Evolutionary conservation across 2,797 vertebrate genomes (phyloP), one percentile per base, ranked within the genome.

Genomic region (Tragelaphus oryx): DNA sequence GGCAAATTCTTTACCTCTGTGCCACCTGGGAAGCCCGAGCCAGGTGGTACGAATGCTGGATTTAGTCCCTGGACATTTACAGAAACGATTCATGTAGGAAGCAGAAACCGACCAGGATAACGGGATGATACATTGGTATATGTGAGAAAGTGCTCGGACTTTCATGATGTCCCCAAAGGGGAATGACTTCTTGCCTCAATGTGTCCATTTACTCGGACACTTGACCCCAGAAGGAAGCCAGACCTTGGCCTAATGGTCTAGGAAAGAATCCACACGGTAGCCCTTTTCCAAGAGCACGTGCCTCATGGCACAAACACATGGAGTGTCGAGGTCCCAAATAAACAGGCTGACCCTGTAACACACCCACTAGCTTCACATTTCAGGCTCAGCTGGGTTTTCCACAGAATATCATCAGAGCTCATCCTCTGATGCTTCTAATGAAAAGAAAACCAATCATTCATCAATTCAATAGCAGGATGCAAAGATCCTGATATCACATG

Each of bases 101-200:
- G 71, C 7, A n/a, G 0, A 6, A 33, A 16, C 0, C 3, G 52
- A 24, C 18, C 26, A 2, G 26, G 28, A 5, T 17, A 10, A 6
- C 28, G 0, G 4, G 0, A 5, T 1, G 0, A 7, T 0, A 0
- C 48, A 5, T 0, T 5, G 13, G 7, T 20, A 2, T 20, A 1
- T 12, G 30, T 41, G 22, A 48, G 74, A 82, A 50, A 8, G 3
- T 3, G 60, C 46, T 11, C 33, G 44, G 50, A 28, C 20, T 33
- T 54, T 9, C 60, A 12, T 1, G 0, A 3, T 4, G 30, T 14
- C 83, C 33, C 8, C 52, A 26, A 1, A 5, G 24, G 5, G 24
- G 4, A n/a, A 18, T 5, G 74, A 28, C 81, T 4, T 57, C 71
- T 8, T 55, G 76, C 6, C 87, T 20, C 18, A 0, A 1, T 5